phyloP scores from a whole-genome alignment of 2,113 vertebrate genomes.

The Euleptes europaea region DNA sequence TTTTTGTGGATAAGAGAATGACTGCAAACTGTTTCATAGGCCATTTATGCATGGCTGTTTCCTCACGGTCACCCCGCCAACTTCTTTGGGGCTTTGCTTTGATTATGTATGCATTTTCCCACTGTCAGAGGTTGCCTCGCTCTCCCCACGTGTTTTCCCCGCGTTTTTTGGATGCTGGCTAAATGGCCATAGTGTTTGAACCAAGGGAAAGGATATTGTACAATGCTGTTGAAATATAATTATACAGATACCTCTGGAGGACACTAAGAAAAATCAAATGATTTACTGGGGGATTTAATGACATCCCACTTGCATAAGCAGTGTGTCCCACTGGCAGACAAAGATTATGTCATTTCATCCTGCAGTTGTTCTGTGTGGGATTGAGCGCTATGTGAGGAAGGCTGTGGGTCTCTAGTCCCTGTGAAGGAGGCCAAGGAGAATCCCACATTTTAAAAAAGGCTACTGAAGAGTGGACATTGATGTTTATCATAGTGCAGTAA shows the following conservation, averaged over 20 bases:
- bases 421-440: constrained; percentile 28
- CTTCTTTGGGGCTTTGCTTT: too few relatives aligned
- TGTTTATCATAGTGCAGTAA: constrained; percentile 18
- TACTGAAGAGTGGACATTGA: constrained; percentile 16
- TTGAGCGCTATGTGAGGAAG: constrained; percentile 45
- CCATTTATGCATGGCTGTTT: too few relatives aligned
- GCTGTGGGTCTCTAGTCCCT: constrained; percentile 2
- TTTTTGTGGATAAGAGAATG: not conserved
- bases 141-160: too few relatives aligned
- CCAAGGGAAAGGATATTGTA: constrained; percentile 34
- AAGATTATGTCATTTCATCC: constrained; percentile 49
- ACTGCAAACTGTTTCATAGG: not conserved
- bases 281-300: constrained; percentile 56
- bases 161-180: too few relatives aligned
- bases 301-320: constrained; percentile 46
- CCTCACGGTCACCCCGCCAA: too few relatives aligned
- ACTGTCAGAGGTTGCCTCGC: too few relatives aligned
- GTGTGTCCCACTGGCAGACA: constrained; percentile 44
- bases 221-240: constrained; percentile 18
- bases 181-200: constrained; percentile 34
- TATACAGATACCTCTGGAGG: constrained; percentile 39
- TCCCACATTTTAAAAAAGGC: not conserved
- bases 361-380: constrained; percentile 33
- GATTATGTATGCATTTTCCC: too few relatives aligned
- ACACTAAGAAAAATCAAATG: constrained; percentile 39